phyloP scores from a whole-genome alignment of 2,888 invertebrate species.

The Acleris laterana region DNA sequence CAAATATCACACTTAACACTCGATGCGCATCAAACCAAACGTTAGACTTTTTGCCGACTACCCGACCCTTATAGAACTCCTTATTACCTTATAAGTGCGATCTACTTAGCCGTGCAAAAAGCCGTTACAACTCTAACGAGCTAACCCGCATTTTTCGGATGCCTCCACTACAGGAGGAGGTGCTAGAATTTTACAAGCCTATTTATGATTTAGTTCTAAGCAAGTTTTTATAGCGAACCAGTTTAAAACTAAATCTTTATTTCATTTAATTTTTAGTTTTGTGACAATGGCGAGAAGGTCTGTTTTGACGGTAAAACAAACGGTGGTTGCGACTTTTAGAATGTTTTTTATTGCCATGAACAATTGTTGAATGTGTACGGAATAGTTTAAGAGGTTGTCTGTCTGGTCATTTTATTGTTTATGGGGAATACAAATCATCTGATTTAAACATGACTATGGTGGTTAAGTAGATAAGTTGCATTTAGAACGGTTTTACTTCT shows the following conservation, averaged over 20 bases:
- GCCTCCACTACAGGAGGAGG: slow-evolving; percentile 8
- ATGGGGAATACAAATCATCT: slow-evolving; percentile 22
- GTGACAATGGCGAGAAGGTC: not conserved
- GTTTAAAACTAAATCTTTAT: not conserved
- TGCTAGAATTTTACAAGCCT: slow-evolving; percentile 31
- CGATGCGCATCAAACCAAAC: slow-evolving; percentile 3
- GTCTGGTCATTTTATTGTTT: slow-evolving; percentile 19
- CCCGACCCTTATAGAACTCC: slow-evolving; percentile 19
- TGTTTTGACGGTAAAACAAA: slow-evolving; percentile 5
- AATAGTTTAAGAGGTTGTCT: slow-evolving; percentile 16
- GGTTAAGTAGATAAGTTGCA: not conserved
- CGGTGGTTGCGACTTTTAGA: not conserved
- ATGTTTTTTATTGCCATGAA: not conserved
- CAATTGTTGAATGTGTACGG: slow-evolving; percentile 19
- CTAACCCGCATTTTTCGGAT: slow-evolving; percentile 25
- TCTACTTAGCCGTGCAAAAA: slow-evolving; percentile 30
- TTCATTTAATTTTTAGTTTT: not conserved
- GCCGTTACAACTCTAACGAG: slow-evolving; percentile 33
- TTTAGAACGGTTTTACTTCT: not conserved
- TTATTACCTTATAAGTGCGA: slow-evolving; percentile 31
- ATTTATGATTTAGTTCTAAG: slow-evolving; percentile 7
- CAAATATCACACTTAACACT: not conserved
- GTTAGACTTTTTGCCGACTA: slow-evolving; percentile 15
- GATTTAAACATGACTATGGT: slow-evolving; percentile 1
- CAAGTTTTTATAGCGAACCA: not conserved